Conservation (phyloP, 30 jellyfish, hydroid and myxozoan species). For the Pseudorhiza aurosa region DNA sequence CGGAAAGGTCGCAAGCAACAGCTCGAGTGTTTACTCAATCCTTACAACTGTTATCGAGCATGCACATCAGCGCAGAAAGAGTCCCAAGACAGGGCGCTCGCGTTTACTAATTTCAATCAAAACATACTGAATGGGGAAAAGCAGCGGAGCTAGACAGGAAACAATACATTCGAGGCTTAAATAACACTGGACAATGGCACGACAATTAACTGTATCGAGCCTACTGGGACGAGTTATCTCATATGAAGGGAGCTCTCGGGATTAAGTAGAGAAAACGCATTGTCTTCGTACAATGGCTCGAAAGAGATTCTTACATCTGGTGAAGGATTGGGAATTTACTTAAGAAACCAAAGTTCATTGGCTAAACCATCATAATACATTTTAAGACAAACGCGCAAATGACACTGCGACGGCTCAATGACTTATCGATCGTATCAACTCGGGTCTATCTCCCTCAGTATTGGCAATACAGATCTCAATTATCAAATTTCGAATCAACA, state of each 20-base stretch:
- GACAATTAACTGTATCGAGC: slow-evolving; percentile 57
- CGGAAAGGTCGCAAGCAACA: slow-evolving; percentile 12
- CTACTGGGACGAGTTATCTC: slow-evolving; percentile 58
- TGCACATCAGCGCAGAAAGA: slow-evolving; percentile 31
- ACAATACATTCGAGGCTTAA: slow-evolving; percentile 55
- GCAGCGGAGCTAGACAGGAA: slow-evolving; percentile 34
- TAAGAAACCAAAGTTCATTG: slow-evolving; percentile 12
- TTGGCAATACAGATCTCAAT: too few species aligned
- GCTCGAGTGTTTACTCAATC: slow-evolving; percentile 17
- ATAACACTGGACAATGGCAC: slow-evolving; percentile 38
- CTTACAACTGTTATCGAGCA: slow-evolving; percentile 38
- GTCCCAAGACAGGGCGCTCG: slow-evolving; percentile 48
- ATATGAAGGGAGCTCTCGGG: slow-evolving; percentile 28
- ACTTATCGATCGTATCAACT: too few species aligned
- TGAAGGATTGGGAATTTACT: not conserved
- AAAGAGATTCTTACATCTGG: slow-evolving; percentile 14
- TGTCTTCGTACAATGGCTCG: slow-evolving; percentile 21
- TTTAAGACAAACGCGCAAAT: not conserved
- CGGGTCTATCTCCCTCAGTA: too few species aligned
- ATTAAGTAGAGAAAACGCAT: slow-evolving; percentile 1
- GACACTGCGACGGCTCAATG: too few species aligned
- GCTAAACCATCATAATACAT: slow-evolving; percentile 7
- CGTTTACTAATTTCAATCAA: slow-evolving; percentile 32
- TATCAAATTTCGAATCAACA: too few species aligned
- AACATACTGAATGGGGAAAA: slow-evolving; percentile 47